phyloP scores from a whole-genome alignment of 2,888 invertebrate species.

The Leptopilina drosophilae region DNA sequence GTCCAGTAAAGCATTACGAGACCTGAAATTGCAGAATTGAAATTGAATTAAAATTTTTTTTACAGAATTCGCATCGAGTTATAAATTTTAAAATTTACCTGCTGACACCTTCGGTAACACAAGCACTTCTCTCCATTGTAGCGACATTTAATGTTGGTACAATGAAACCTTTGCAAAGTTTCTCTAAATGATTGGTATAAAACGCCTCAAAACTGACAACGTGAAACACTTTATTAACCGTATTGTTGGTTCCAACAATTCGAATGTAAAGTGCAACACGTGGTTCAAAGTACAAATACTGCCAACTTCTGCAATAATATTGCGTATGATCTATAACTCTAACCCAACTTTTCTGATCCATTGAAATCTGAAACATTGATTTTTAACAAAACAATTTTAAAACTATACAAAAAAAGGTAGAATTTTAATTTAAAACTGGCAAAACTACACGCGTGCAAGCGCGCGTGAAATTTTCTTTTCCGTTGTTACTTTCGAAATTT shows the following conservation, averaged over 20 bases:
- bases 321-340: slow-evolving; percentile 94
- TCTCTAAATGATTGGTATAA: slow-evolving; percentile 87
- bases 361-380: slow-evolving; percentile 82
- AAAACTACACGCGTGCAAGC: too few relatives aligned
- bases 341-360: slow-evolving; percentile 97
- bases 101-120: slow-evolving; percentile 96
- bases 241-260: slow-evolving; percentile 94
- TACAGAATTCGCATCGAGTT: too few relatives aligned
- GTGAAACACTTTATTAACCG: slow-evolving; percentile 96
- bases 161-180: slow-evolving; percentile 86
- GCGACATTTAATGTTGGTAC: slow-evolving; percentile 95
- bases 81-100: slow-evolving; percentile 76
- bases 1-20: slow-evolving; percentile 95
- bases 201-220: slow-evolving; percentile 94
- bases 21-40: slow-evolving; percentile 78
- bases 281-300: slow-evolving; percentile 93
- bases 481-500: too few relatives aligned
- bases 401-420: background rate
- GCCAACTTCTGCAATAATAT: slow-evolving; percentile 97
- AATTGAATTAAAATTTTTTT: background rate
- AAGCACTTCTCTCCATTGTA: slow-evolving; percentile 91
- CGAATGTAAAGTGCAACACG: slow-evolving; percentile 91
- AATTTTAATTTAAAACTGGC: too few relatives aligned
- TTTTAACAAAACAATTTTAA: background rate
- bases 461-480: too few relatives aligned